These are phyloP conservation scores for Poeciliopsis presidionis DNA, from an alignment of 2,797 vertebrate species.

Conservation along the genomic window DNA sequence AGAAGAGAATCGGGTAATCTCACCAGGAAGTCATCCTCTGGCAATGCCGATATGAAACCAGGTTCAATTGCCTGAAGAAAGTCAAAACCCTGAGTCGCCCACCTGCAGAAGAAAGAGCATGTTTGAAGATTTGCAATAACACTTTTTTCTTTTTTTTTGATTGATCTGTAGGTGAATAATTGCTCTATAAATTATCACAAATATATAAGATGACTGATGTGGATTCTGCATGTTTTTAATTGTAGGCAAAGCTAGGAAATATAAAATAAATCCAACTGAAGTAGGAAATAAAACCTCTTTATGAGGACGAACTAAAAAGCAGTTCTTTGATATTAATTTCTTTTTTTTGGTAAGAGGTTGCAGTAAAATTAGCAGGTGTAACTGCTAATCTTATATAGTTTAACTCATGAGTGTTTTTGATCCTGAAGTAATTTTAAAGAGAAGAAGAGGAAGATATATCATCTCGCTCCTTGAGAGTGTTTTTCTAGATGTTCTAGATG, in stretches of 20 bases:
- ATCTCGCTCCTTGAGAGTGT: not conserved
- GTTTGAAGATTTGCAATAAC: not conserved
- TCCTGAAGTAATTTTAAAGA: not conserved
- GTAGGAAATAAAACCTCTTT: not conserved
- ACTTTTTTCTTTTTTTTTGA: not conserved
- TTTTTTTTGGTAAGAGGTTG: not conserved
- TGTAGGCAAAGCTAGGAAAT: not conserved
- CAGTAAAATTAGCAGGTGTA: not conserved
- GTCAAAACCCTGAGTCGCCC: slow-evolving; percentile 99
- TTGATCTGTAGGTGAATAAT: not conserved
- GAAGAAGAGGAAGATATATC: not conserved
- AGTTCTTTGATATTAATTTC: not conserved
- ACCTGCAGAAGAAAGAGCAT: slow-evolving; percentile 77
- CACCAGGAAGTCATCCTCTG: slow-evolving; percentile 99
- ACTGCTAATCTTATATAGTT: too few species aligned
- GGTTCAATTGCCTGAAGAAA: slow-evolving; percentile 99
- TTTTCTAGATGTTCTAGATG: not conserved
- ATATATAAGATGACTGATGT: not conserved
- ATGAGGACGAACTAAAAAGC: not conserved
- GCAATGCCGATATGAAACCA: slow-evolving; percentile 96
- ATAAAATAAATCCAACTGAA: not conserved
- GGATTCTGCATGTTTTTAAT: not conserved
- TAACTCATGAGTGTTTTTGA: not conserved
- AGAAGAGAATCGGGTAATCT: slow-evolving; percentile 19
- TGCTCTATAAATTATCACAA: not conserved